A percentile compares a stretch with the other conserved stretches of the same genome.
phyloP scores from a whole-genome alignment of 2,113 vertebrate species.

The Bubo bubo region DNA sequence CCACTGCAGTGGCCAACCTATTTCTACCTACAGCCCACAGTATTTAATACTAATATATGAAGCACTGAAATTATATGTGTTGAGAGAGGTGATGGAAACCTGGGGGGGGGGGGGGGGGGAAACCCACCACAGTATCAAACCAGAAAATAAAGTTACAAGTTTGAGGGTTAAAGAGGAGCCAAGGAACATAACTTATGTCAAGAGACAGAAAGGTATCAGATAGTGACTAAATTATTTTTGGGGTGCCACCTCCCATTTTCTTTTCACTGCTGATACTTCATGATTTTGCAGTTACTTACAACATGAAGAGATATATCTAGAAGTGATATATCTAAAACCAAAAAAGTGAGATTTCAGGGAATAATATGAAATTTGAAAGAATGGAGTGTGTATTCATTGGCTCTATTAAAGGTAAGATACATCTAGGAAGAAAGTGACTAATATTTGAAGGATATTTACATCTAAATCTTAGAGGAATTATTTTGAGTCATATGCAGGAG shows the following conservation, averaged over 20 bases:
- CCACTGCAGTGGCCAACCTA: background rate
- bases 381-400: background rate
- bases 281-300: background rate
- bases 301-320: background rate
- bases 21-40: background rate
- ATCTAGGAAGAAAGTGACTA: background rate
- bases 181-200: background rate
- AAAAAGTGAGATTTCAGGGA: background rate
- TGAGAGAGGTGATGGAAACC: background rate
- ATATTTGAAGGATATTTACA: background rate
- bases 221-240: background rate
- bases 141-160: background rate
- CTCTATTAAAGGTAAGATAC: background rate
- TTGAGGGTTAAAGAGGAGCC: background rate
- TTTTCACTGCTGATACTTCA: background rate
- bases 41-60: background rate
- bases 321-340: too few species aligned
- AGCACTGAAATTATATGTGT: fast-evolving
- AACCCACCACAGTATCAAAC: background rate
- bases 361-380: background rate
- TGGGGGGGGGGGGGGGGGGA: too few species aligned
- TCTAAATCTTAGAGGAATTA: background rate
- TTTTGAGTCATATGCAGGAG: background rate
- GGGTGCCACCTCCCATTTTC: background rate
- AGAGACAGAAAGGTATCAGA: background rate